A percentile compares a stretch with the other conserved stretches of the same genome.
These are phyloP conservation scores for Thamnophis sirtalis DNA, from an alignment of 2,113 vertebrate species.

Conservation along the genomic window DNA sequence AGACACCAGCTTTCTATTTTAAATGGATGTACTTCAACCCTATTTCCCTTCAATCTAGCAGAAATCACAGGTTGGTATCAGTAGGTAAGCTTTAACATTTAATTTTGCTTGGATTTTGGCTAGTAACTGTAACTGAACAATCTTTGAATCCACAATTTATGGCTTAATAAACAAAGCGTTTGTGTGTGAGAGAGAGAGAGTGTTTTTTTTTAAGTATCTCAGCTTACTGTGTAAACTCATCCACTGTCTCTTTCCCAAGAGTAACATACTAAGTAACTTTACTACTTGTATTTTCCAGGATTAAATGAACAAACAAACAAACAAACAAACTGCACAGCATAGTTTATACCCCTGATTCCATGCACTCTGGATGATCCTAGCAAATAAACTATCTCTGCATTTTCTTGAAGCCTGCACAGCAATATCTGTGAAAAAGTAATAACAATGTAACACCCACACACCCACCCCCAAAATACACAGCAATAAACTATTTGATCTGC, in stretches of 20 bases:
- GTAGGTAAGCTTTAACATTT: neutral
- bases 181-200: neutral
- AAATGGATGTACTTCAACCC: neutral
- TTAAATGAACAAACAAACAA: neutral
- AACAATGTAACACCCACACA: accelerated
- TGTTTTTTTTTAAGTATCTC: neutral
- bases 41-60: neutral
- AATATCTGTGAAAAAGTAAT: neutral
- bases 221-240: neutral
- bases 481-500: neutral
- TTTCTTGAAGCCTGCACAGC: neutral
- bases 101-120: neutral
- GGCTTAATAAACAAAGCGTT: neutral
- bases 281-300: neutral
- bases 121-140: neutral
- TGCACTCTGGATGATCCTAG: neutral
- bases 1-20: neutral
- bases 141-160: neutral
- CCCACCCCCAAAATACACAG: accelerated
- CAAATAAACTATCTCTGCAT: neutral
- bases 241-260: neutral
- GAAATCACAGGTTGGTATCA: neutral
- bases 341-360: neutral
- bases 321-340: neutral
- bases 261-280: neutral